Percentiles rank a stretch among this genome's conserved stretches.
These are phyloP conservation scores for Parotia lawesii DNA, from an alignment of 2,113 vertebrate genomes.

Conservation along the genomic window DNA sequence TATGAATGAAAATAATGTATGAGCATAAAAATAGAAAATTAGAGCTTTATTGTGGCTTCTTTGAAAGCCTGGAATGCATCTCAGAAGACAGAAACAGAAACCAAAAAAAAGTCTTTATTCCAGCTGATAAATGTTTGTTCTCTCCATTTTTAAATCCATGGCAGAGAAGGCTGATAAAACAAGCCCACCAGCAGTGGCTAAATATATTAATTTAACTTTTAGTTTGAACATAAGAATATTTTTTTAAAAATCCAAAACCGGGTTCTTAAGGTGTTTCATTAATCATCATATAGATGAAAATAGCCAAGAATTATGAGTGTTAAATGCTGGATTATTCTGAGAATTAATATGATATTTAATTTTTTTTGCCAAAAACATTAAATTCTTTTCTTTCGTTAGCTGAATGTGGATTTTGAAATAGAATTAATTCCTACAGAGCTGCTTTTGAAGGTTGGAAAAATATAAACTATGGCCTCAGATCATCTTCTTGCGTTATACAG, in stretches of 20 bases:
- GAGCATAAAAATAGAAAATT: constrained; percentile 59
- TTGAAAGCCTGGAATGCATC: constrained; percentile 61
- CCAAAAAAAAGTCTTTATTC: constrained; percentile 33
- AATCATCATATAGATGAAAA: constrained; percentile 43
- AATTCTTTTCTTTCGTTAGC: not conserved
- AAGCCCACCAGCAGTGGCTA: not conserved
- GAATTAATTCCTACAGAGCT: constrained; percentile 12
- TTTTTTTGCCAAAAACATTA: constrained; percentile 17
- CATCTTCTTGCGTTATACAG: not conserved
- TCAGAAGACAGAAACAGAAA: constrained; percentile 29
- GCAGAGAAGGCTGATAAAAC: constrained; percentile 44
- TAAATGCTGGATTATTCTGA: constrained; percentile 30
- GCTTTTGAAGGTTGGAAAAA: not conserved
- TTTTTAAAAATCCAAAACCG: not conserved
- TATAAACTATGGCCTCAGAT: not conserved
- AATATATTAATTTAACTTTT: constrained; percentile 41
- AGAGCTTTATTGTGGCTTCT: constrained; percentile 62
- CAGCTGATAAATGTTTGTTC: constrained; percentile 54
- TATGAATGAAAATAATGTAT: constrained; percentile 40
- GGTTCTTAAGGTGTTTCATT: constrained; percentile 23
- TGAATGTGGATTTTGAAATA: constrained; percentile 20
- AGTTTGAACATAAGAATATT: constrained; percentile 16
- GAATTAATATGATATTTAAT: constrained; percentile 1
- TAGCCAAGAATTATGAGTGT: not conserved
- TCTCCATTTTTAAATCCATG: constrained; percentile 21